Percentiles rank a stretch among this genome's conserved stretches.
These are phyloP conservation scores for Trichogramma evanescens DNA, from an alignment of 2,888 invertebrate species.

Conservation along the genomic window DNA sequence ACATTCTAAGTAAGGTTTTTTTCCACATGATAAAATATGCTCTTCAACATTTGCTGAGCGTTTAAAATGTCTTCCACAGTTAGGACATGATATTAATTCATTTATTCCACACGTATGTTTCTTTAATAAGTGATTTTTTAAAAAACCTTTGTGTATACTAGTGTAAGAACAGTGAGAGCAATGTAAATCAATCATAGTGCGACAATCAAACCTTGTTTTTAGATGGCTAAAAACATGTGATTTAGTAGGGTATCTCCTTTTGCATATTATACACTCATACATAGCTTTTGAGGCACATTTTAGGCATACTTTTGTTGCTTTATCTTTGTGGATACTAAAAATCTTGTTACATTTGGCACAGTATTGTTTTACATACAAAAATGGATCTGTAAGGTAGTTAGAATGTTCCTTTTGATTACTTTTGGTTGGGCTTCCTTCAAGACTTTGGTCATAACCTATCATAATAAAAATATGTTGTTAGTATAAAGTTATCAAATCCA, in stretches of 20 bases:
- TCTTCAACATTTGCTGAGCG: neutral
- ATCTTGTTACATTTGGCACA: neutral
- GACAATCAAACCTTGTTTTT: neutral
- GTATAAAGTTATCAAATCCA: too few relatives aligned
- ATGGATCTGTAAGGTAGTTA: neutral
- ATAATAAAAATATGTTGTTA: too few relatives aligned
- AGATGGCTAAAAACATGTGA: neutral
- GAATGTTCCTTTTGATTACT: too few relatives aligned
- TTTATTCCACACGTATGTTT: neutral
- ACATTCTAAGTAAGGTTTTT: neutral
- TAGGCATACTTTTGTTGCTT: neutral
- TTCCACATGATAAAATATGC: neutral
- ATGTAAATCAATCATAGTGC: neutral
- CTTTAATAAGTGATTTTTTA: neutral
- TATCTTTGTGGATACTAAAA: neutral
- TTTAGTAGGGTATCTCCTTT: neutral
- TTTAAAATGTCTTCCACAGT: constrained; percentile 1
- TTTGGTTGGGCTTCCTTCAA: too few relatives aligned
- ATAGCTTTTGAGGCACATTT: neutral
- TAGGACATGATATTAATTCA: neutral
- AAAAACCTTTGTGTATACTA: neutral
- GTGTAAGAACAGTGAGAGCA: neutral
- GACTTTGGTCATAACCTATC: too few relatives aligned
- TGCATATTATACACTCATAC: neutral
- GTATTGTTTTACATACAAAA: neutral